phyloP scores from a whole-genome alignment of 2,888 invertebrate genomes.

The Agriopis leucophaearia region DNA sequence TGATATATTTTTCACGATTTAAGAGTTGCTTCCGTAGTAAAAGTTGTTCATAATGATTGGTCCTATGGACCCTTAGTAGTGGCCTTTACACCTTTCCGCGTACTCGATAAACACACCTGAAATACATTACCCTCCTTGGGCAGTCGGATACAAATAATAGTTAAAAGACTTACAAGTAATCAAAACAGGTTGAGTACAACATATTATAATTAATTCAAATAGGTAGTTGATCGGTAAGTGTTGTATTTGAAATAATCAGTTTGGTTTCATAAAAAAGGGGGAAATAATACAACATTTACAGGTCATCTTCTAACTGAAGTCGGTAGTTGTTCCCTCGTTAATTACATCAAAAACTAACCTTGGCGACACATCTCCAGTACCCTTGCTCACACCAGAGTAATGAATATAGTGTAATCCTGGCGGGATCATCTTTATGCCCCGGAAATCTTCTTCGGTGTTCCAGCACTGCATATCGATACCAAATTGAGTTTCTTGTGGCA shows the following conservation, averaged over 20 bases:
- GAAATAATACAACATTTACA: neutral
- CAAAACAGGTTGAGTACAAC: neutral
- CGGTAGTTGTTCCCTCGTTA: neutral
- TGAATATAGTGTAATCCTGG: constrained; percentile 98
- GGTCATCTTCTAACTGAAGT: neutral
- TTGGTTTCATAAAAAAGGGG: neutral
- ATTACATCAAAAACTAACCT: constrained; percentile 70
- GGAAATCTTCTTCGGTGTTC: constrained; percentile 96
- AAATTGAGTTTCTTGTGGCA: constrained; percentile 97
- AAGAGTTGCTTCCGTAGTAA: too few species aligned
- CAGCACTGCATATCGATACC: constrained; percentile 96
- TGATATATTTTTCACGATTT: too few species aligned
- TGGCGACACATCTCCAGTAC: constrained; percentile 89
- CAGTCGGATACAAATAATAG: too few species aligned
- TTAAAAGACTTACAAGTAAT: neutral
- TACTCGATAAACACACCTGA: too few species aligned
- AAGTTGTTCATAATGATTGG: too few species aligned
- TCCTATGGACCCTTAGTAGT: too few species aligned
- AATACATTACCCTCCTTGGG: too few species aligned
- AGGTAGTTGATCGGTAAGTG: neutral
- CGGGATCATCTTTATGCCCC: constrained; percentile 99
- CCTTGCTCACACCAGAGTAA: constrained; percentile 90
- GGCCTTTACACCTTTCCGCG: too few species aligned
- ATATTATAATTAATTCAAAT: neutral
- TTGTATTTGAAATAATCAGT: neutral